These are phyloP conservation scores for Mamestra brassicae DNA, from an alignment of 2,888 invertebrate genomes.

Conservation along the genomic window DNA sequence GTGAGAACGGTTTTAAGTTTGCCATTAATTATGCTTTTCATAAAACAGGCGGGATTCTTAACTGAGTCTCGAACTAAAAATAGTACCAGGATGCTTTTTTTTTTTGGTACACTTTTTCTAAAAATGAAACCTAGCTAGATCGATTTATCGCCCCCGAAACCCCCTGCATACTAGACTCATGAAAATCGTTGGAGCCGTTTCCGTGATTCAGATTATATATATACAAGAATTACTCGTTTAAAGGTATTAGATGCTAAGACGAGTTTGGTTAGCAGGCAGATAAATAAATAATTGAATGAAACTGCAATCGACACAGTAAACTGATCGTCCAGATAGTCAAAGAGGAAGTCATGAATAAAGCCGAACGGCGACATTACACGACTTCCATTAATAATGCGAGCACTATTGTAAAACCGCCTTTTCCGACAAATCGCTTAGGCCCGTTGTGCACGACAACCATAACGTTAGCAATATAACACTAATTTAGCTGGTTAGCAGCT, in stretches of 20 bases:
- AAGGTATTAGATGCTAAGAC: not conserved
- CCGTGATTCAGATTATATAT: too few relatives aligned
- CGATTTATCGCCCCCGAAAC: too few relatives aligned
- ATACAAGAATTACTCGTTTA: too few relatives aligned
- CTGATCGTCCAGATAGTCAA: conserved; percentile 11
- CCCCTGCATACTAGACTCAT: too few relatives aligned
- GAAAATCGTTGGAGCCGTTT: too few relatives aligned
- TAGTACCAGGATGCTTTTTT: too few relatives aligned
- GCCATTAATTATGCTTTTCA: conserved; percentile 16
- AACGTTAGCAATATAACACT: conserved; percentile 39
- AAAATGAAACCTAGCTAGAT: too few relatives aligned
- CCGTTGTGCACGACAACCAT: conserved; percentile 47
- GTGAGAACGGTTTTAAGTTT: conserved; percentile 35
- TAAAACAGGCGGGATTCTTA: not conserved
- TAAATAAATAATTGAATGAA: not conserved
- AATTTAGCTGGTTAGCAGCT: conserved; percentile 52
- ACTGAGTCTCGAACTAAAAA: conserved; percentile 1
- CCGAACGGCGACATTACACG: conserved; percentile 32
- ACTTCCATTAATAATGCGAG: conserved; percentile 32
- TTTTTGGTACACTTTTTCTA: too few relatives aligned
- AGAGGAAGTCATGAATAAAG: conserved; percentile 15
- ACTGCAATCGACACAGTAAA: conserved; percentile 13
- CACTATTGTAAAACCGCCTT: conserved; percentile 31
- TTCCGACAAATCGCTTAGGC: conserved; percentile 54
- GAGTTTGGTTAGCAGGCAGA: not conserved